Evolutionary conservation across 2,797 vertebrate genomes (phyloP).

Genomic region (Philypnodon macrostomus): DNA sequence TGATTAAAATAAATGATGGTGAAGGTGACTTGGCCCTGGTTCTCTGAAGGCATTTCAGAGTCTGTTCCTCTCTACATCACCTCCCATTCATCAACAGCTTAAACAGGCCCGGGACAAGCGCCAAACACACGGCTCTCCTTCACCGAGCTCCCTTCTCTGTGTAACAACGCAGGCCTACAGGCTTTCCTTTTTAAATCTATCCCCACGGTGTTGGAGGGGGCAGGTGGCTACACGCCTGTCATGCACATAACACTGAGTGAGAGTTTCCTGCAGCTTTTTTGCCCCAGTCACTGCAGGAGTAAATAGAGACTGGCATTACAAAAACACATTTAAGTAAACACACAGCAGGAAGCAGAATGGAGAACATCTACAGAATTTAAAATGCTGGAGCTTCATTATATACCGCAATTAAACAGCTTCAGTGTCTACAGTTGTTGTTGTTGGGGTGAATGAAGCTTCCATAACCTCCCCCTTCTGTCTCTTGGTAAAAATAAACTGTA

Average conservation of each 20-base stretch:
- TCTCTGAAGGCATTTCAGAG: slow-evolving; percentile 58
- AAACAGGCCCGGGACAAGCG: slow-evolving; percentile 55
- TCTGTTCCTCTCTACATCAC: slow-evolving; percentile 60
- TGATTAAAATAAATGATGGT: slow-evolving; percentile 63
- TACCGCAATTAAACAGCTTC: no score
- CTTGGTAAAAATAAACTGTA: no score
- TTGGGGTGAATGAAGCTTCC: no score
- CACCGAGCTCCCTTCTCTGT: slow-evolving; percentile 22
- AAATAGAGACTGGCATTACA: slow-evolving; percentile 48
- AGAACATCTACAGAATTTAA: slow-evolving; percentile 25
- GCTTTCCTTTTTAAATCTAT: slow-evolving; percentile 60
- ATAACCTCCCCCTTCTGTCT: no score
- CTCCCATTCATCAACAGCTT: slow-evolving; percentile 65
- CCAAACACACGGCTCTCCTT: slow-evolving; percentile 57
- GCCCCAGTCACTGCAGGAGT: slow-evolving; percentile 35
- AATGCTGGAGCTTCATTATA: no score
- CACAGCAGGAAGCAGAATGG: slow-evolving; percentile 7
- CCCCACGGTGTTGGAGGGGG: slow-evolving; percentile 52
- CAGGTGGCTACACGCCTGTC: slow-evolving; percentile 71
- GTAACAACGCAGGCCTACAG: slow-evolving; percentile 61
- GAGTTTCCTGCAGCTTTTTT: slow-evolving; percentile 54
- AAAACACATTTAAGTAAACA: slow-evolving; percentile 28
- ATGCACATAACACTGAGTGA: slow-evolving; percentile 55
- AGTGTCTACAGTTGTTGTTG: no score
- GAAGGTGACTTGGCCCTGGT: slow-evolving; percentile 61